Evolutionary conservation across 1,140 invertebrate genomes (phyloP).

Genomic region (Sycophaga agraensis): DNA sequence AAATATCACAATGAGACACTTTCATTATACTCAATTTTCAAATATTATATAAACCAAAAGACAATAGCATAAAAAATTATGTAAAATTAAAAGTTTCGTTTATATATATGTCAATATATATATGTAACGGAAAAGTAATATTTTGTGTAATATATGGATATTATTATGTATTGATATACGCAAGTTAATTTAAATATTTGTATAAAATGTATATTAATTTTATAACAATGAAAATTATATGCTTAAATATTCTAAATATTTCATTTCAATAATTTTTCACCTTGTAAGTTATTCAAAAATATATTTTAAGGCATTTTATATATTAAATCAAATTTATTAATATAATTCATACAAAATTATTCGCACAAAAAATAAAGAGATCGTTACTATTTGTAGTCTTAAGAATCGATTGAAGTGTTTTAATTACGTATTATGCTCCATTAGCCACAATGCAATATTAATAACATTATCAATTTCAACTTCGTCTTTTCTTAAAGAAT

Average conservation of each 20-base stretch:
- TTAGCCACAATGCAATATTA: constrained; percentile 69
- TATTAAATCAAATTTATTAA: too few relatives aligned
- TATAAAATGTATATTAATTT: not conserved
- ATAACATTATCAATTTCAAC: constrained; percentile 69
- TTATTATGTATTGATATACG: constrained; percentile 11
- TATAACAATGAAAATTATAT: not conserved
- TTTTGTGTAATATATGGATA: constrained; percentile 8
- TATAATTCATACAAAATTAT: too few relatives aligned
- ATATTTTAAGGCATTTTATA: too few relatives aligned
- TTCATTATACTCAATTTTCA: too few relatives aligned
- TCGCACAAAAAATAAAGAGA: too few relatives aligned
- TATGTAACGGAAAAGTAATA: constrained; percentile 5
- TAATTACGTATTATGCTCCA: constrained; percentile 47
- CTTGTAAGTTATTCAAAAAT: not conserved
- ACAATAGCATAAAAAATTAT: too few relatives aligned
- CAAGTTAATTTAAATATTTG: not conserved
- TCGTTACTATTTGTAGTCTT: too few relatives aligned
- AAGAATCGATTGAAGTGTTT: too few relatives aligned
- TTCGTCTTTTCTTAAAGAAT: constrained; percentile 63
- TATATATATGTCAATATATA: not conserved
- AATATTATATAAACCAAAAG: too few relatives aligned
- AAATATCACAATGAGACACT: too few relatives aligned
- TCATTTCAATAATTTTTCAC: not conserved
- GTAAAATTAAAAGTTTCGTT: not conserved
- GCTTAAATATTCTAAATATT: not conserved